phyloP scores from a whole-genome alignment of 2,888 invertebrate species.

The Eumacrocentrus americanus region DNA sequence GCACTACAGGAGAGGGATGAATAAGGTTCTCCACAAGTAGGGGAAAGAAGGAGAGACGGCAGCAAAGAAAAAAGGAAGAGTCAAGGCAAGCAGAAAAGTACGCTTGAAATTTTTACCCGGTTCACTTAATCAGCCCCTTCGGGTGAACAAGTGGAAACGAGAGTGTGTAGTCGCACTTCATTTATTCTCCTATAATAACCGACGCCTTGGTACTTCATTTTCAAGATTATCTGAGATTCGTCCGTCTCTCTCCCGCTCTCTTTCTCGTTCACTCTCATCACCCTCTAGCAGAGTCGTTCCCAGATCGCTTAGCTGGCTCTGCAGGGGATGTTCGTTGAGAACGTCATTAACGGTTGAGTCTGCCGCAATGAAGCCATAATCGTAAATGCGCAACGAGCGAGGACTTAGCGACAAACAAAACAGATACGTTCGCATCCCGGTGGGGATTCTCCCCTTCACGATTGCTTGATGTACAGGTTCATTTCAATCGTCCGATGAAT shows the following conservation, averaged over 20 bases:
- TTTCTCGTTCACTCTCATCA: not conserved
- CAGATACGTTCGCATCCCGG: slow-evolving; percentile 36
- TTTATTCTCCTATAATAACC: not conserved
- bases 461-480: slow-evolving; percentile 15
- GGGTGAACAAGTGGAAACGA: not conserved
- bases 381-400: slow-evolving; percentile 43
- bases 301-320: slow-evolving; percentile 7
- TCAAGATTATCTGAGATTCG: slow-evolving; percentile 10
- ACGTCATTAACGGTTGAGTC: slow-evolving; percentile 34
- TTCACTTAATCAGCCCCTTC: slow-evolving; percentile 15
- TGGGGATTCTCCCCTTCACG: not conserved
- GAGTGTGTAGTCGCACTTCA: not conserved
- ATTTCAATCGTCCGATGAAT: slow-evolving; percentile 14
- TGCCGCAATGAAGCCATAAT: slow-evolving; percentile 37
- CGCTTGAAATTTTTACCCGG: slow-evolving; percentile 17
- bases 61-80: slow-evolving; percentile 16
- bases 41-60: slow-evolving; percentile 5
- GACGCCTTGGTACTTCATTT: not conserved
- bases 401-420: slow-evolving; percentile 36
- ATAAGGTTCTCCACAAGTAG: slow-evolving; percentile 32
- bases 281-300: no score
- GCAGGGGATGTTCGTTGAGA: slow-evolving; percentile 28
- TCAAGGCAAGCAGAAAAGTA: slow-evolving; percentile 18
- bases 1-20: slow-evolving; percentile 39
- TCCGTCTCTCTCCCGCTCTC: not conserved